These are phyloP conservation scores for Tympanoctomys barrerae DNA, from an alignment of 2,797 vertebrate genomes.

Conservation along the genomic window DNA sequence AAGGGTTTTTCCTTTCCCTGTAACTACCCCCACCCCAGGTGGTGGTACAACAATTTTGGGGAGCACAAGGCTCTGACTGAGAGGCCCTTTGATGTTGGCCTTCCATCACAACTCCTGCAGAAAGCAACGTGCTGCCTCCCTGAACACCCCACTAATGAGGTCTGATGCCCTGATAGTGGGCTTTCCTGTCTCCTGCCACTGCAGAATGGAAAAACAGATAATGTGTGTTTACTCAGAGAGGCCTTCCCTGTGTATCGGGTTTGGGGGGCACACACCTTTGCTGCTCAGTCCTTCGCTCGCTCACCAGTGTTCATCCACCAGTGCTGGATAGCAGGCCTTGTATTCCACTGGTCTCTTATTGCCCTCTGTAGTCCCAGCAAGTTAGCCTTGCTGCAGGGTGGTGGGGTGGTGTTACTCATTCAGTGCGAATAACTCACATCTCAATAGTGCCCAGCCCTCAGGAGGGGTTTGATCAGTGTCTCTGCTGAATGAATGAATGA, in stretches of 20 bases:
- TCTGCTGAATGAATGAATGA: not conserved
- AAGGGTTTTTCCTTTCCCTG: not conserved
- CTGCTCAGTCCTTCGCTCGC: too few species aligned
- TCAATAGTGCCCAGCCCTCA: not conserved
- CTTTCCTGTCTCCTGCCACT: not conserved
- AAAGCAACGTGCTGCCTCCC: not conserved
- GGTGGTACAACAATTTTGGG: not conserved
- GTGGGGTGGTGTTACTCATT: not conserved
- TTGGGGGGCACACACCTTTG: not conserved
- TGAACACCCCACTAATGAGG: not conserved
- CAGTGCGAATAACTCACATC: not conserved
- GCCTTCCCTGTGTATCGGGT: not conserved
- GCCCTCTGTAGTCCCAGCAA: not conserved
- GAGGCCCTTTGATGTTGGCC: not conserved
- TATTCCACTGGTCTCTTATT: not conserved
- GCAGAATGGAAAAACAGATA: not conserved
- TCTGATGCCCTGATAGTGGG: not conserved
- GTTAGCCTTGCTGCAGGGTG: not conserved
- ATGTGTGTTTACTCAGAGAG: not conserved
- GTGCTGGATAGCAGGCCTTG: not conserved
- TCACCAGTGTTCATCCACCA: rapidly evolving
- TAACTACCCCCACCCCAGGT: not conserved
- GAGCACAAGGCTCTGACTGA: rapidly evolving
- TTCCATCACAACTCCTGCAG: not conserved
- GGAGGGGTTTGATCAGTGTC: not conserved